Base-by-base conservation (phyloP, 2,113 vertebrate genomes). In the Columba livia region DNA sequence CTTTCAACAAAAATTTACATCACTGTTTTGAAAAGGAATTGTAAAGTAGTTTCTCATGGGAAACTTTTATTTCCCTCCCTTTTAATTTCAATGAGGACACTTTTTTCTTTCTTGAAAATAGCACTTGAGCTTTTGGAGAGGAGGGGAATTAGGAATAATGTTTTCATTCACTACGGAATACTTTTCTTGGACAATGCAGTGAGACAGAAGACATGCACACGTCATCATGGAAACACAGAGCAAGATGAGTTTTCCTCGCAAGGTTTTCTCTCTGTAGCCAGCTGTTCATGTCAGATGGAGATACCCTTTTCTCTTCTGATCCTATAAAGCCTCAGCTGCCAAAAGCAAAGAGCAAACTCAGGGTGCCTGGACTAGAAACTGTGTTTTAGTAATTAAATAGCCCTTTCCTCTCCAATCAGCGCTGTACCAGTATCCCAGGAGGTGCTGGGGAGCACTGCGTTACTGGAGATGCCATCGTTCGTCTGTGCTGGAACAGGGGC, bases 401-500 rank as follows among this genome's bases (percentile, higher is more conserved):
- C 34, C n/a, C 36, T 29, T 57, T 73, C 36, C 58, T 54, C 38
- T 64, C 26, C 58, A 65, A 61, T 15, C 77, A 61, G 75, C 18
- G 40, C 61, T 56, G 85, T 15, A 40, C 50, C 71, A 65, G 61
- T 31, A 48, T 12, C 5, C 12, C 65, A 40, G 25, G 6, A 31
- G 38, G n/a, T 3, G 29, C 42, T 51, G 0, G 2, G 74, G 34
- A 57, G 75, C 72, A 15, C 79, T 5, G 77, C 5, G 47, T 2
- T 53, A 47, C 89, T 53, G 62, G 34, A 29, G 74, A 19, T 77
- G 70, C 58, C 82, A 47, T n/a, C 32, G 51, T 69, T 34, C 8
- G 0, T 0, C 6, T 1, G 15, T 25, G 80, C 58, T 50, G 13
- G 20, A 40, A 38, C 25, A 38, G 36, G 16, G 44, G 73, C 58